phyloP scores from a whole-genome alignment of 2,888 invertebrate species.

The Craniophora ligustri region DNA sequence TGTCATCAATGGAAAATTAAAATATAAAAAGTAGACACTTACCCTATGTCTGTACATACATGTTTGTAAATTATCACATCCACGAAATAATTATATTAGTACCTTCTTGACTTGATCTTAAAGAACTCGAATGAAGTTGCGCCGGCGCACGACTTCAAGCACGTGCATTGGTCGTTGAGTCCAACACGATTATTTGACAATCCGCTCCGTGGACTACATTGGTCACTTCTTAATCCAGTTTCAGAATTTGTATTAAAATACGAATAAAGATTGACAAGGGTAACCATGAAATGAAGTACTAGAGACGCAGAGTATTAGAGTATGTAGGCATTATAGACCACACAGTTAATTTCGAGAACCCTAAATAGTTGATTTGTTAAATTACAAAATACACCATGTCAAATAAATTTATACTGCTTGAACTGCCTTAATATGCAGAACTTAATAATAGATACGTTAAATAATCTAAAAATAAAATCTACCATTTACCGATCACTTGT shows the following conservation, averaged over 20 bases:
- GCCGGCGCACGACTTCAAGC: conserved; percentile 59
- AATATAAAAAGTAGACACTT: background rate
- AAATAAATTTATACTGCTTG: no score
- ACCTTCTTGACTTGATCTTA: conserved; percentile 57
- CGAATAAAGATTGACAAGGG: background rate
- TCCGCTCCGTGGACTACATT: conserved; percentile 46
- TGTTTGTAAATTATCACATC: conserved; percentile 24
- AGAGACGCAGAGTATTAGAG: no score
- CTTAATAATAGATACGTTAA: conserved; percentile 4
- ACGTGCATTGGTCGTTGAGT: conserved; percentile 55
- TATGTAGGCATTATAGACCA: no score
- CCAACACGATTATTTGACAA: conserved; percentile 54
- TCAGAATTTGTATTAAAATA: background rate
- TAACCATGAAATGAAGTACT: no score
- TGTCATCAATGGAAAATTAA: background rate
- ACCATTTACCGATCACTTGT: conserved; percentile 37
- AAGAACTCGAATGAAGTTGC: conserved; percentile 57
- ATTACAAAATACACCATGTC: no score
- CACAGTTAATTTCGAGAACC: no score
- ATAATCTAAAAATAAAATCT: conserved; percentile 42
- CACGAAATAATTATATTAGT: conserved; percentile 34
- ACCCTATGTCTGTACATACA: background rate
- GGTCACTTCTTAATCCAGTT: conserved; percentile 20
- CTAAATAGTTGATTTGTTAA: no score
- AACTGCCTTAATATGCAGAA: conserved; percentile 5